These are phyloP conservation scores for Drosophila antonietae DNA, from an alignment of 2,888 invertebrate species.

Conservation along the genomic window DNA sequence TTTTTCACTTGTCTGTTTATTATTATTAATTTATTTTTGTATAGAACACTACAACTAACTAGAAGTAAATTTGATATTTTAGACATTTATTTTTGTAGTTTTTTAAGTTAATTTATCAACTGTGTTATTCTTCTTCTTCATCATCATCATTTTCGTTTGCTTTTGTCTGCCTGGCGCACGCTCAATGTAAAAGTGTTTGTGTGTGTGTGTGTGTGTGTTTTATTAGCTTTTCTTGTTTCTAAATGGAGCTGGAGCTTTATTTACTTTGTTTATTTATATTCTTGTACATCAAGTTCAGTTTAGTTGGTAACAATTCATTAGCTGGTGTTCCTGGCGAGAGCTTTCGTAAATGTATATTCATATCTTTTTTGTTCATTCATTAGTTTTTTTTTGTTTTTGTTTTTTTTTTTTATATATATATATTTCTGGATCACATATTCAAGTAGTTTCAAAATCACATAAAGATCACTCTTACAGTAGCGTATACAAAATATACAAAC, in stretches of 20 bases:
- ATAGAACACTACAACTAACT: slow-evolving; percentile 64
- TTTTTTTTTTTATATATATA: slow-evolving; percentile 39
- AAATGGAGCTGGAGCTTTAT: slow-evolving; percentile 74
- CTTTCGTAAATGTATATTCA: slow-evolving; percentile 57
- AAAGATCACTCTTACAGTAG: slow-evolving; percentile 81
- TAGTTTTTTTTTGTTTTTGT: slow-evolving; percentile 33
- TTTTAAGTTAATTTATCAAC: slow-evolving; percentile 18
- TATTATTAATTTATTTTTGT: neutral
- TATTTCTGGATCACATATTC: slow-evolving; percentile 80
- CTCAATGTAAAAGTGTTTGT: slow-evolving; percentile 20
- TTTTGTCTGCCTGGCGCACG: slow-evolving; percentile 15
- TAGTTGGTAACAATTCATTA: slow-evolving; percentile 59
- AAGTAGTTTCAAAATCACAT: slow-evolving; percentile 81
- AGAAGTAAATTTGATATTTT: slow-evolving; percentile 65
- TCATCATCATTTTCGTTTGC: neutral
- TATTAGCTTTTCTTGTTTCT: slow-evolving; percentile 48
- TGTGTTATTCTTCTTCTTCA: neutral
- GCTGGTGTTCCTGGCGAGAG: slow-evolving; percentile 57
- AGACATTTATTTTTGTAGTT: slow-evolving; percentile 61
- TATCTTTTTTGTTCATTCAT: slow-evolving; percentile 47
- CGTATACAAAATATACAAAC: slow-evolving; percentile 81
- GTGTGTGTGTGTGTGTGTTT: slow-evolving; percentile 28
- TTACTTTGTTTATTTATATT: slow-evolving; percentile 24
- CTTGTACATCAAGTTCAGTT: slow-evolving; percentile 64
- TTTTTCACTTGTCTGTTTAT: slow-evolving; percentile 12